A percentile compares a stretch with the other conserved stretches of the same genome.
These are phyloP conservation scores for Nothocercus julius DNA, from an alignment of 2,113 vertebrate species.

Conservation along the genomic window DNA sequence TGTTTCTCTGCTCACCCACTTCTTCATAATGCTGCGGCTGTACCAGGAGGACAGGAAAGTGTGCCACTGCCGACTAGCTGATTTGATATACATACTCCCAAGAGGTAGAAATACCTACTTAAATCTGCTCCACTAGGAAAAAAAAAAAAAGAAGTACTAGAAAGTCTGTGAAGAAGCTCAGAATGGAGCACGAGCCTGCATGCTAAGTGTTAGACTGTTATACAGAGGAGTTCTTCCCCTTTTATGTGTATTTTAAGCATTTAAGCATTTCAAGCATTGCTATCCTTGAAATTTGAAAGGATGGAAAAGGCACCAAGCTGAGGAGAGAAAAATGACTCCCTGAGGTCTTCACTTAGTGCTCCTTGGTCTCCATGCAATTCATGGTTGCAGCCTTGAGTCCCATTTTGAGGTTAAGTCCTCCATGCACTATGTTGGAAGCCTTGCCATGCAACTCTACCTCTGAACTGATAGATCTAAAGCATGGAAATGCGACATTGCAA, in stretches of 20 bases:
- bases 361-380: not conserved
- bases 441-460: not conserved
- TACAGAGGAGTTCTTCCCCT: not conserved
- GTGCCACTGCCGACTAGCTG: not conserved
- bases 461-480: not conserved
- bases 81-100: not conserved
- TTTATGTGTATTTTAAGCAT: not conserved
- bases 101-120: not conserved
- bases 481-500: not conserved
- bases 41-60: not conserved
- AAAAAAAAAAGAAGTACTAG: not conserved
- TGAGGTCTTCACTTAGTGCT: not conserved
- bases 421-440: not conserved
- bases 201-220: not conserved
- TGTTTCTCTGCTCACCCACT: not conserved
- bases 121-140: not conserved
- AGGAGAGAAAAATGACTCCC: not conserved
- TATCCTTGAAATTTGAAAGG: not conserved
- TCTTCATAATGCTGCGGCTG: not conserved
- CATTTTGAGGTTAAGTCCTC: not conserved
- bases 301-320: not conserved
- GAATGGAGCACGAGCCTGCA: not conserved
- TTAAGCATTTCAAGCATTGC: not conserved
- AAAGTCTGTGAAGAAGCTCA: not conserved
- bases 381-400: not conserved